Conservation (phyloP, 1,140 invertebrate species). For the Lasaia peninsularis region DNA sequence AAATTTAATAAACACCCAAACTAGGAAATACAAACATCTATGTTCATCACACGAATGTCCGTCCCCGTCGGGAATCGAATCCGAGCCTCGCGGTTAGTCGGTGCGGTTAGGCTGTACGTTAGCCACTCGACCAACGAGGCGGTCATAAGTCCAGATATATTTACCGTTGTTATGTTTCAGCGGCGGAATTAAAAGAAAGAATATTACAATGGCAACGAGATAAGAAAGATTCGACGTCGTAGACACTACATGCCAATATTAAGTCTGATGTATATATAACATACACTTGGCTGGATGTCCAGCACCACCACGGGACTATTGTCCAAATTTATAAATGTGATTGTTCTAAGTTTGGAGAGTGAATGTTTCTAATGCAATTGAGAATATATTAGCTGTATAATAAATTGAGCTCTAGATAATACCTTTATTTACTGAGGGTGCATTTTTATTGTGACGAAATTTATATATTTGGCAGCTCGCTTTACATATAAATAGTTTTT, state of each 20-base stretch:
- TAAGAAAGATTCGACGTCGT: slow-evolving; percentile 75
- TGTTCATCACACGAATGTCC: too few relatives aligned
- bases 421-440: background rate
- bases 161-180: slow-evolving; percentile 65
- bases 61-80: too few relatives aligned
- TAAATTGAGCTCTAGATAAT: slow-evolving; percentile 2
- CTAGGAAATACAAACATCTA: too few relatives aligned
- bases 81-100: too few relatives aligned
- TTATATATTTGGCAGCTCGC: slow-evolving; percentile 1
- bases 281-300: slow-evolving; percentile 55
- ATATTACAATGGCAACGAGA: slow-evolving; percentile 88
- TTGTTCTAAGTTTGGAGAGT: slow-evolving; percentile 31
- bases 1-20: too few relatives aligned
- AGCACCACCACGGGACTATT: slow-evolving; percentile 48
- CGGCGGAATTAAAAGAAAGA: slow-evolving; percentile 85
- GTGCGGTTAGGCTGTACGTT: too few relatives aligned
- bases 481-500: background rate
- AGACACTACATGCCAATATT: slow-evolving; percentile 47
- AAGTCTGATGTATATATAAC: slow-evolving; percentile 70
- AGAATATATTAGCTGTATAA: slow-evolving; percentile 4
- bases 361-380: background rate
- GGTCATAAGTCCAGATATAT: background rate
- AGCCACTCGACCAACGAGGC: too few relatives aligned
- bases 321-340: slow-evolving; percentile 59
- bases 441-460: background rate